Evolutionary conservation across 2,888 invertebrate genomes (phyloP).

Genomic region (Punctoribates punctum): DNA sequence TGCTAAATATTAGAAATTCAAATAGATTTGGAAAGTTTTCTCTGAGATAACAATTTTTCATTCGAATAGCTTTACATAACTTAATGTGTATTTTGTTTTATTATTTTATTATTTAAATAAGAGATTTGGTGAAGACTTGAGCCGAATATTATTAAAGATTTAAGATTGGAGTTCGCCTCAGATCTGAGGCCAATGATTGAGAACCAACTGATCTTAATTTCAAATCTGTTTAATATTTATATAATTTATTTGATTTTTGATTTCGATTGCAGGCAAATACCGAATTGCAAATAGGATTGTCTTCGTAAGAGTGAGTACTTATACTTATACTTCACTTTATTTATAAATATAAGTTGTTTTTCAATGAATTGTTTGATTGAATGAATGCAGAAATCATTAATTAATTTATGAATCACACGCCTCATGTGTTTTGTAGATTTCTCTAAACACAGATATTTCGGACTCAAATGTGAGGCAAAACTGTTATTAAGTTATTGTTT

Average conservation of each 20-base stretch:
- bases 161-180: background rate
- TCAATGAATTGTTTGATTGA: background rate
- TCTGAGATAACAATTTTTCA: background rate
- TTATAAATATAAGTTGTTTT: background rate
- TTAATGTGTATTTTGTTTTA: background rate
- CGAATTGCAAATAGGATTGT: constrained; percentile 80
- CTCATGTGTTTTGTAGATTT: constrained; percentile 2
- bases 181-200: background rate
- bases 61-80: background rate
- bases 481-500: background rate
- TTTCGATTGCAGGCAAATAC: constrained; percentile 64
- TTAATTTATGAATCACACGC: constrained; percentile 22
- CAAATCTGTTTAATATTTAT: background rate
- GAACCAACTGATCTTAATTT: background rate
- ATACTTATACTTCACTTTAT: background rate
- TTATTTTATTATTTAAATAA: background rate
- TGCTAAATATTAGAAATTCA: constrained; percentile 32
- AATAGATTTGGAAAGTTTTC: background rate
- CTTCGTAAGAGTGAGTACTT: constrained; percentile 71
- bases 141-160: background rate
- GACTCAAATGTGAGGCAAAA: background rate
- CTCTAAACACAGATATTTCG: background rate
- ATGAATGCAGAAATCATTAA: background rate
- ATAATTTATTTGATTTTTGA: background rate
- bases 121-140: background rate